Evolutionary conservation across 2,888 invertebrate genomes (phyloP).

Genomic region (Chloromyia formosa): DNA sequence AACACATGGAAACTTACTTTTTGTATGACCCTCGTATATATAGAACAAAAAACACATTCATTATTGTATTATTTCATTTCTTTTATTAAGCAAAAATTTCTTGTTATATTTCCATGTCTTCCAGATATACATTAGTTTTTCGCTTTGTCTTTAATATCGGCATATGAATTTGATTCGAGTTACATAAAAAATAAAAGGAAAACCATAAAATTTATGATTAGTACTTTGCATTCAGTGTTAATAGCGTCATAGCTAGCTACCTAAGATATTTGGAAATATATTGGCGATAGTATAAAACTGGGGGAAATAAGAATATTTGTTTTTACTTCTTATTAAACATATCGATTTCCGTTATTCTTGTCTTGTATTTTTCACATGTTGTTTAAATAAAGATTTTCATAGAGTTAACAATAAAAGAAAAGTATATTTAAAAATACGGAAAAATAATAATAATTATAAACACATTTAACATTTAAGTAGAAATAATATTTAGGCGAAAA

Average conservation of each 20-base stretch:
- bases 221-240: constrained; percentile 20
- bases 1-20: too few relatives aligned
- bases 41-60: not conserved
- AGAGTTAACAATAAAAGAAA: constrained; percentile 31
- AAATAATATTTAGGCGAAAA: constrained; percentile 4
- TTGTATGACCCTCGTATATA: too few relatives aligned
- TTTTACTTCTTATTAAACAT: constrained; percentile 6
- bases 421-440: not conserved
- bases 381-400: not conserved
- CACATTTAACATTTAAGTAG: constrained; percentile 30
- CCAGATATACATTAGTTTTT: constrained; percentile 14
- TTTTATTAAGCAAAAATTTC: constrained; percentile 37
- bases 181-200: constrained; percentile 14
- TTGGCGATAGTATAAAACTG: not conserved
- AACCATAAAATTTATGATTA: constrained; percentile 15
- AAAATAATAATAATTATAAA: constrained; percentile 37
- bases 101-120: constrained; percentile 11
- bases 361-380: constrained; percentile 22
- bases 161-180: constrained; percentile 29
- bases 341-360: constrained; percentile 5
- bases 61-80: constrained; percentile 8
- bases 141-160: constrained; percentile 10
- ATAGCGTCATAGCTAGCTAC: constrained; percentile 22
- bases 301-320: not conserved
- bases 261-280: not conserved